These are phyloP conservation scores for Tenualosa thibaudeaui DNA, from an alignment of 2,797 vertebrate species.

Conservation along the genomic window DNA sequence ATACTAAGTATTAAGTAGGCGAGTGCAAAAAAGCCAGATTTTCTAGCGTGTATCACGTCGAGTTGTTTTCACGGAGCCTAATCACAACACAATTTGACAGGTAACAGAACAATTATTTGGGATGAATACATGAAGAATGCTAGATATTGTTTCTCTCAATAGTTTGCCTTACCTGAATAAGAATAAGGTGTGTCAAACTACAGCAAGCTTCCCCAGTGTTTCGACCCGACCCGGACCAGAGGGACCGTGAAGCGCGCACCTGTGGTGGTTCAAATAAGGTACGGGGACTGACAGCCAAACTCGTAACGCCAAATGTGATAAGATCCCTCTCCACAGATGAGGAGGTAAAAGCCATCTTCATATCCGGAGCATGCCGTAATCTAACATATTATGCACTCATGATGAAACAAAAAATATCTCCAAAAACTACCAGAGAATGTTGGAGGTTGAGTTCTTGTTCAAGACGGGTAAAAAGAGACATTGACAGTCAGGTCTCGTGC, in stretches of 20 bases:
- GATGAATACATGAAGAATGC: neutral
- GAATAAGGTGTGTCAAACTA: neutral
- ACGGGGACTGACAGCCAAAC: conserved; percentile 31
- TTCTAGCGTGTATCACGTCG: too few relatives aligned
- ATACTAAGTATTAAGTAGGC: too few relatives aligned
- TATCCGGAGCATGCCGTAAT: conserved; percentile 37
- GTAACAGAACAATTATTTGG: too few relatives aligned
- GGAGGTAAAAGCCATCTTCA: conserved; percentile 40
- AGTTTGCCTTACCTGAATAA: conserved; percentile 4
- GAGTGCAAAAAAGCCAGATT: too few relatives aligned
- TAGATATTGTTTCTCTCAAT: neutral
- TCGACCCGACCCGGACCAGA: conserved; percentile 11
- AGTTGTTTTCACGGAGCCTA: too few relatives aligned
- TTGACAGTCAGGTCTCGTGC: conserved; percentile 20
- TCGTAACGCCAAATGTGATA: conserved; percentile 26
- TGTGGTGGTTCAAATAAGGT: conserved; percentile 38
- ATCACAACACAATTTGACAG: too few relatives aligned
- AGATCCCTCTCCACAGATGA: conserved; percentile 39
- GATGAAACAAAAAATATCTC: neutral
- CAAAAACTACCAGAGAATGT: conserved; percentile 7
- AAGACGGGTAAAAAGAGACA: neutral
- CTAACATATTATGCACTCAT: neutral
- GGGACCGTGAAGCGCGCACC: conserved; percentile 19
- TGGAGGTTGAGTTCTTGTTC: neutral
- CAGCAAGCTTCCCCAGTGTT: neutral